Evolutionary conservation across 2,113 vertebrate species (phyloP).

Genomic region (Leptobrachium leishanense): DNA sequence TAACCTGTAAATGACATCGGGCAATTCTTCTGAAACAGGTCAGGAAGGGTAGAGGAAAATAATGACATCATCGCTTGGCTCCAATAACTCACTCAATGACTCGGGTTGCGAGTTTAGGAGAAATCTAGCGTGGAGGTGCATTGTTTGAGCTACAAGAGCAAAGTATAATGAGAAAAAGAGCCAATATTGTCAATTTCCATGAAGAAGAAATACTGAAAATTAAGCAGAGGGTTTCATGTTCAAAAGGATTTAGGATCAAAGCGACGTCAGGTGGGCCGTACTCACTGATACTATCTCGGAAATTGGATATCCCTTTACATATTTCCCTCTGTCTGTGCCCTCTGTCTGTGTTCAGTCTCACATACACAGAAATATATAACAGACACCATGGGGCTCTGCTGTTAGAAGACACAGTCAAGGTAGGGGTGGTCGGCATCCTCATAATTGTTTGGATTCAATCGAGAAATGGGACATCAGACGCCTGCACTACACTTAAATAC

Average conservation of each 20-base stretch:
- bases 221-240: neutral
- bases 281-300: neutral
- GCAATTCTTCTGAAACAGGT: neutral
- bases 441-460: too few relatives aligned
- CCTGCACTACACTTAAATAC: too few relatives aligned
- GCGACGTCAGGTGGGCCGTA: neutral
- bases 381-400: neutral
- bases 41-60: neutral
- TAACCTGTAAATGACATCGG: slow-evolving; percentile 4
- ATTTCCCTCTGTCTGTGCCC: too few relatives aligned
- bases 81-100: neutral
- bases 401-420: too few relatives aligned
- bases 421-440: too few relatives aligned
- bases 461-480: too few relatives aligned
- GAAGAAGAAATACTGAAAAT: neutral
- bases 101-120: neutral
- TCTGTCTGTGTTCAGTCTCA: neutral
- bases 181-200: neutral
- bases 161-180: neutral
- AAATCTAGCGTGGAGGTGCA: neutral
- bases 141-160: neutral
- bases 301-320: neutral
- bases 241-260: neutral
- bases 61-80: neutral
- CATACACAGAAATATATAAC: neutral